Conservation (phyloP, 2,113 vertebrate species). For the Zosterops pallidus region DNA sequence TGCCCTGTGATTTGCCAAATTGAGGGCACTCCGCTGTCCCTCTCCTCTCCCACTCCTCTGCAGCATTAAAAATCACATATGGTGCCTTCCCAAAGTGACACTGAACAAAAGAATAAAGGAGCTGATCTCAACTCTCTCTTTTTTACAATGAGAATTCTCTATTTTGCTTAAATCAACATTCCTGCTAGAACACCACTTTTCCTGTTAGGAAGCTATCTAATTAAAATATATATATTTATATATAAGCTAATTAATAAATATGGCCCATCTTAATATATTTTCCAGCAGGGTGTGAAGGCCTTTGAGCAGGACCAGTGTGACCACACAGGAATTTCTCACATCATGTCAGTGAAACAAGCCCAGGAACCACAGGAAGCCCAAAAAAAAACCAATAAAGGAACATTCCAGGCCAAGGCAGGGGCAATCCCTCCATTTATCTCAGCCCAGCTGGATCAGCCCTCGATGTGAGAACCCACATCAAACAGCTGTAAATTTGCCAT, state of each 20-base stretch:
- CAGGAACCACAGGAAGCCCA: not conserved
- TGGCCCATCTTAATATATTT: too few species aligned
- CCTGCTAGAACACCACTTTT: not conserved
- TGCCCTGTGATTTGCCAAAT: not conserved
- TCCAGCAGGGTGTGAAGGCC: not conserved
- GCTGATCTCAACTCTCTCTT: not conserved
- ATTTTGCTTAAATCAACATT: not conserved
- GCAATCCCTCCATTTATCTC: not conserved
- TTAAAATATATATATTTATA: not conserved
- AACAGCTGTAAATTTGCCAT: not conserved
- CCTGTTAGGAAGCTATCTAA: not conserved
- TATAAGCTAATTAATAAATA: not conserved
- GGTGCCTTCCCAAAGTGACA: not conserved
- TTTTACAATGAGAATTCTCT: not conserved
- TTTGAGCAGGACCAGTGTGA: not conserved
- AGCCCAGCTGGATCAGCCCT: not conserved
- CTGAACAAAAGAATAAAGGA: not conserved
- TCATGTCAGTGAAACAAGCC: accelerated
- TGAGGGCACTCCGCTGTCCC: not conserved
- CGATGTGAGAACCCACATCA: not conserved
- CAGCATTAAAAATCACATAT: not conserved
- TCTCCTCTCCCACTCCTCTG: not conserved
- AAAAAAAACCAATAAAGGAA: accelerated
- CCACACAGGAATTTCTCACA: not conserved
- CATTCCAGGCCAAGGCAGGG: not conserved